Evolutionary conservation across 2,888 invertebrate genomes (phyloP).

Genomic region (Leptinotarsa haldemani): DNA sequence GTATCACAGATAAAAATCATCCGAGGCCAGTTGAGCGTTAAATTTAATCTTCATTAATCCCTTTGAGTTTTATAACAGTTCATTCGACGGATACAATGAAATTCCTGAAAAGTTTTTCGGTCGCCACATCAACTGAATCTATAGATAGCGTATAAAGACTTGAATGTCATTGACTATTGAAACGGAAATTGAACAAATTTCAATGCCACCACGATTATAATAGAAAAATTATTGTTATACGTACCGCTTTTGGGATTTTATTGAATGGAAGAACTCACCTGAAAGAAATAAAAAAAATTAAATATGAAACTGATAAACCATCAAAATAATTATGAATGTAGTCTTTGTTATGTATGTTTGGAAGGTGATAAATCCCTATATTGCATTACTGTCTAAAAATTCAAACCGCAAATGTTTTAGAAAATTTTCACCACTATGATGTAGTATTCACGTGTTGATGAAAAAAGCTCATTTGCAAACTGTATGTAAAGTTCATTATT

Average conservation of each 20-base stretch:
- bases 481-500: too few species aligned
- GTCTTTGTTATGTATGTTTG: background rate
- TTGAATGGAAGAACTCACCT: constrained; percentile 6
- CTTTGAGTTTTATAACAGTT: constrained; percentile 11
- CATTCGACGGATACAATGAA: constrained; percentile 2
- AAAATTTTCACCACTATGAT: too few species aligned
- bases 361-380: too few species aligned
- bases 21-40: background rate
- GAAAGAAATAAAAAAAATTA: constrained; percentile 2
- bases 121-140: background rate
- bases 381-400: too few species aligned
- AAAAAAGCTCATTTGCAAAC: too few species aligned
- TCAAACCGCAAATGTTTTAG: too few species aligned
- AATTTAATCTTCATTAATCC: constrained; percentile 20
- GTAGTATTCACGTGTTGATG: too few species aligned
- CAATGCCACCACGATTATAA: background rate
- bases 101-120: constrained; percentile 10
- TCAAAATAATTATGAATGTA: background rate
- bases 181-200: background rate
- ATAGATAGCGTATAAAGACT: background rate
- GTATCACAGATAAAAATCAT: constrained; percentile 19
- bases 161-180: constrained; percentile 1
- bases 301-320: background rate
- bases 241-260: background rate
- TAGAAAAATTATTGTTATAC: constrained; percentile 10